These are phyloP conservation scores for Cassiopea andromeda DNA, from an alignment of 30 jellyfish, hydroid and myxozoan species.

Conservation along the genomic window DNA sequence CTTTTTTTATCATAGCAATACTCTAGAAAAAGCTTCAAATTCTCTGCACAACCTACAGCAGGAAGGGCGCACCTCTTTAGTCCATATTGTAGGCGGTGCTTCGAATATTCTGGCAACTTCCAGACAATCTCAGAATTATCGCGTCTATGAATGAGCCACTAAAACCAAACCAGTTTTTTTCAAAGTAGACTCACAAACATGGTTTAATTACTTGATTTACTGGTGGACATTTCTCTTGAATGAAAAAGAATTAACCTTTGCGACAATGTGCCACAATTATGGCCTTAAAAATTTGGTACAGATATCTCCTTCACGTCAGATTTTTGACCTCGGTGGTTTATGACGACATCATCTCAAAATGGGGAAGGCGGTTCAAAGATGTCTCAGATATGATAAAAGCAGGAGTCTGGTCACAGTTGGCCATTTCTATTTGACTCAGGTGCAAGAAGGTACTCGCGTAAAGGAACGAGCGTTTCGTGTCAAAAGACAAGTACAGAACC, in stretches of 20 bases:
- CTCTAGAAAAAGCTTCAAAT: no score
- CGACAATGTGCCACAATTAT: background rate
- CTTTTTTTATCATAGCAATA: no score
- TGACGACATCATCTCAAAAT: background rate
- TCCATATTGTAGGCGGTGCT: no score
- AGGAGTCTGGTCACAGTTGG: background rate
- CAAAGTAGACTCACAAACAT: background rate
- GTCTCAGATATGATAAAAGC: background rate
- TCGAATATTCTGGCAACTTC: background rate
- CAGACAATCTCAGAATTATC: background rate
- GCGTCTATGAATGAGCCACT: background rate
- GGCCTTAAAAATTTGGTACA: background rate
- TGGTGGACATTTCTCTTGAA: background rate
- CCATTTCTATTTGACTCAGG: background rate
- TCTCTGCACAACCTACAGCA: no score
- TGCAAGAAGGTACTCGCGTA: background rate
- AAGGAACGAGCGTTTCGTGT: background rate
- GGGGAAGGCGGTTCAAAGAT: background rate
- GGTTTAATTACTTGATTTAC: background rate
- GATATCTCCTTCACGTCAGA: background rate
- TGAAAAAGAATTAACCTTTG: background rate
- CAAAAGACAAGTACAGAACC: no score
- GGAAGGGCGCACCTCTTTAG: no score
- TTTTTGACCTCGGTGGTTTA: conserved; percentile 1
- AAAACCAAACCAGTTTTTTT: background rate